phyloP scores from a whole-genome alignment of 2,113 vertebrate species.

The Zosterops lateralis region DNA sequence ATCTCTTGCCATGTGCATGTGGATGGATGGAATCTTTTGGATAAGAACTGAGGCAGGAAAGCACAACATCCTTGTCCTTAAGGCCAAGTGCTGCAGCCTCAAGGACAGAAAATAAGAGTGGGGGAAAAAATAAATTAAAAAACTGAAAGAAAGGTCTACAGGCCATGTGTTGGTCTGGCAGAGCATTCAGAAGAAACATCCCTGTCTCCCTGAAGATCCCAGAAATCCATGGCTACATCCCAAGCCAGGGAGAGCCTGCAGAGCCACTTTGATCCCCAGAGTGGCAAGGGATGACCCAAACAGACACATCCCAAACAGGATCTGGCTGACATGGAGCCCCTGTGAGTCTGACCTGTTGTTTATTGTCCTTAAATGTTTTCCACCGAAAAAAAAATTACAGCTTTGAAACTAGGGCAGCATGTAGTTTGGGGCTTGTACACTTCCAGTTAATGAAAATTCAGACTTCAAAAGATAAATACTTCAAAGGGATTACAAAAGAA shows the following conservation, averaged over 20 bases:
- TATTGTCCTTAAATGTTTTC: neutral
- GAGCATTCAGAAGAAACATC: neutral
- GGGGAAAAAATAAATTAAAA: accelerated
- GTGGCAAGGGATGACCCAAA: neutral
- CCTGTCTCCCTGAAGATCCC: neutral
- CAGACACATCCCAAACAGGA: neutral
- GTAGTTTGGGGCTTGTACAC: neutral
- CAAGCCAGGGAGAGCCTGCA: neutral
- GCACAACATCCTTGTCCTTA: neutral
- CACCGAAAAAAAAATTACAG: neutral
- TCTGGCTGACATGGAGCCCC: neutral
- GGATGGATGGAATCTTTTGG: neutral
- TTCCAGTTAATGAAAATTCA: constrained; percentile 48
- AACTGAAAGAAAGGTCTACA: neutral
- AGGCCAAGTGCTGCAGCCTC: neutral
- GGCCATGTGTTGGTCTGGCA: no score
- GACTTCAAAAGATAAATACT: constrained; percentile 65
- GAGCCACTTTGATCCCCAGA: neutral
- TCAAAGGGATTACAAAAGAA: constrained; percentile 57
- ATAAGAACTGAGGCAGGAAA: neutral
- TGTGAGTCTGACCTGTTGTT: neutral
- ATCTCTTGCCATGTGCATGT: accelerated
- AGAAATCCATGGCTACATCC: neutral
- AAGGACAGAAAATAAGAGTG: neutral
- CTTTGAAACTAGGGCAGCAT: constrained; percentile 22